These are phyloP conservation scores for Cyclophora albipunctata DNA, from an alignment of 2,888 invertebrate genomes.

Conservation along the genomic window DNA sequence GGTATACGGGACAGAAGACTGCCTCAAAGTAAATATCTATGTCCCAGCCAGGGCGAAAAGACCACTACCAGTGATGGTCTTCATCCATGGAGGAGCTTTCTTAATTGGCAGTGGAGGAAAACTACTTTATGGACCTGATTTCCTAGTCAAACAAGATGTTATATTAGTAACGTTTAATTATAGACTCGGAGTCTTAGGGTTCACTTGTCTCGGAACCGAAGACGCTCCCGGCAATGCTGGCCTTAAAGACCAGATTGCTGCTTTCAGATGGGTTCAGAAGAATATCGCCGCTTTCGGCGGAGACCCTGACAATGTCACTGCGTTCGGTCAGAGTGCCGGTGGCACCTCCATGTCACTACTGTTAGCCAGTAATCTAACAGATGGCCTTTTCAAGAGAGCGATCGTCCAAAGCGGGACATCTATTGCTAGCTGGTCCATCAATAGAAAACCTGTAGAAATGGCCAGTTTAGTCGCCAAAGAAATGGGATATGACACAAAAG, in stretches of 20 bases:
- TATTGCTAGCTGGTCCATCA: slow-evolving; percentile 52
- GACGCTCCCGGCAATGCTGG: slow-evolving; percentile 66
- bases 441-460: slow-evolving; percentile 48
- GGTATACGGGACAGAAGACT: slow-evolving; percentile 51
- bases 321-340: slow-evolving; percentile 66
- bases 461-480: slow-evolving; percentile 52
- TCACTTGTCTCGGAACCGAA: slow-evolving; percentile 54
- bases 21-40: slow-evolving; percentile 56
- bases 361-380: slow-evolving; percentile 42
- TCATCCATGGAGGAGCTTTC: slow-evolving; percentile 61
- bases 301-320: slow-evolving; percentile 58
- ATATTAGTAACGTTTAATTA: slow-evolving; percentile 63
- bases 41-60: slow-evolving; percentile 36
- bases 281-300: slow-evolving; percentile 64
- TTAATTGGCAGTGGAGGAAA: slow-evolving; percentile 55
- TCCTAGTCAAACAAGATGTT: slow-evolving; percentile 49
- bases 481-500: slow-evolving; percentile 42
- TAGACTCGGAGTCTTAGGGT: slow-evolving; percentile 57
- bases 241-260: slow-evolving; percentile 61
- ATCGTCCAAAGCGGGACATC: slow-evolving; percentile 61
- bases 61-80: slow-evolving; percentile 60
- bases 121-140: slow-evolving; percentile 52
- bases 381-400: slow-evolving; percentile 51
- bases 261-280: slow-evolving; percentile 59
- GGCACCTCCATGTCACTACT: slow-evolving; percentile 47